Conservation (phyloP, 2,113 vertebrate genomes). For the Excalfactoria chinensis region DNA sequence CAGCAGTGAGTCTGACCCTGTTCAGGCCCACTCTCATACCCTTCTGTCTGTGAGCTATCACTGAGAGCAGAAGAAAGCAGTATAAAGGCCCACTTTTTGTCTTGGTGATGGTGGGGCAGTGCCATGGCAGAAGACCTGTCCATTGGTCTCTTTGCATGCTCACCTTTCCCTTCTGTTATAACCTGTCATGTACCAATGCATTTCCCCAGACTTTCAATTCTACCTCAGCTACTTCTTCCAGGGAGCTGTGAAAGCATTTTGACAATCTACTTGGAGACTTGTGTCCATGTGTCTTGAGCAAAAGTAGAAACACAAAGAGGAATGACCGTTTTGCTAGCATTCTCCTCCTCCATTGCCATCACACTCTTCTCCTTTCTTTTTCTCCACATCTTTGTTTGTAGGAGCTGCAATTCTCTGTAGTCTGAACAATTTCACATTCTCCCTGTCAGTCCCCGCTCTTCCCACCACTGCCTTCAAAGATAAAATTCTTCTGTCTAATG, state of each 20-base stretch:
- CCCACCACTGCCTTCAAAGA: constrained; percentile 28
- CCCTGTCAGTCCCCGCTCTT: not conserved
- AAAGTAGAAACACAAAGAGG: not conserved
- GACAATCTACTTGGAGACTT: not conserved
- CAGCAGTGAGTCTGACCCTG: not conserved
- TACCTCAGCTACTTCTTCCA: constrained; percentile 3
- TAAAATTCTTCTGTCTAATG: constrained; percentile 24
- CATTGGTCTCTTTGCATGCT: not conserved
- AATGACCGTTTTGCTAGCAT: not conserved
- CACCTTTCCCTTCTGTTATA: not conserved
- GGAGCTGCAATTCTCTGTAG: not conserved
- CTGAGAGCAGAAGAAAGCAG: not conserved
- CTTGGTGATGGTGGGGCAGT: not conserved
- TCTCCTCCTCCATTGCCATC: not conserved
- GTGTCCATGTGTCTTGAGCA: not conserved
- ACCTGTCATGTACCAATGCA: not conserved
- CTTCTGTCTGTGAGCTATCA: not conserved
- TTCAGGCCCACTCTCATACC: not conserved
- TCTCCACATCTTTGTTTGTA: not conserved
- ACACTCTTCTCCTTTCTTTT: not conserved
- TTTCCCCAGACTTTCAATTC: not conserved
- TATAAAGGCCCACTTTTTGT: not conserved
- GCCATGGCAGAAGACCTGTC: not conserved
- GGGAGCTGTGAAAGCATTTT: not conserved
- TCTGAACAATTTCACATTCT: constrained; percentile 2